Conservation (phyloP, 2,113 vertebrate species). For the Brienomyrus brachyistius region DNA sequence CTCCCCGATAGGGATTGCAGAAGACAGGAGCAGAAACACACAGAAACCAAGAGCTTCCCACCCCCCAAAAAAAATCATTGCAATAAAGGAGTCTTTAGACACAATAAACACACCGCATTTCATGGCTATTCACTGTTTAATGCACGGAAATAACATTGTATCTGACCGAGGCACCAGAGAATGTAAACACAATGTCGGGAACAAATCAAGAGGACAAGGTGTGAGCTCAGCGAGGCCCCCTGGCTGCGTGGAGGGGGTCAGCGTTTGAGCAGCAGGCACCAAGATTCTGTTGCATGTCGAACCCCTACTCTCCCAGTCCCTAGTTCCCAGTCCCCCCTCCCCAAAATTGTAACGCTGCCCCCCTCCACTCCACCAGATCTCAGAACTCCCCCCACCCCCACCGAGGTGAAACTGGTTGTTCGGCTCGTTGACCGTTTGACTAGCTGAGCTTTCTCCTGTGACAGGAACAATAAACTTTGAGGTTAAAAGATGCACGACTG, state of each 20-base stretch:
- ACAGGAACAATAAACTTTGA: constrained; percentile 76
- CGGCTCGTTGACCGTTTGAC: constrained; percentile 76
- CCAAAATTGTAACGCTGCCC: background rate
- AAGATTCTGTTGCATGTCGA: background rate
- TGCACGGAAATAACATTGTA: constrained; percentile 77
- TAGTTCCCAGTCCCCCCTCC: background rate
- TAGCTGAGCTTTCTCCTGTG: constrained; percentile 72
- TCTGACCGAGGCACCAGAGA: constrained; percentile 95
- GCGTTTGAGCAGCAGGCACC: background rate
- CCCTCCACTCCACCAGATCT: background rate
- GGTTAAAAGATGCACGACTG: constrained; percentile 63
- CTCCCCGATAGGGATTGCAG: background rate
- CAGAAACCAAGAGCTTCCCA: background rate
- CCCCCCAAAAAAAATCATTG: constrained; percentile 25
- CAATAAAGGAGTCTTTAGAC: constrained; percentile 45
- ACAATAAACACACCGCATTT: constrained; percentile 51
- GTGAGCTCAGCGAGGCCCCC: background rate
- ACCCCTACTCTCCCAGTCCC: background rate
- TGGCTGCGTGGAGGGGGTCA: background rate
- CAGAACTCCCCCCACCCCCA: background rate
- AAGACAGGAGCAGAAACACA: background rate
- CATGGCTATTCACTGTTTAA: constrained; percentile 74
- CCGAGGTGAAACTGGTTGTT: constrained; percentile 49
- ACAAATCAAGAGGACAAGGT: constrained; percentile 79
- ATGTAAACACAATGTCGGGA: constrained; percentile 85